These are phyloP conservation scores for Tetramorium simillimum DNA, from an alignment of 1,140 invertebrate species.

Conservation along the genomic window DNA sequence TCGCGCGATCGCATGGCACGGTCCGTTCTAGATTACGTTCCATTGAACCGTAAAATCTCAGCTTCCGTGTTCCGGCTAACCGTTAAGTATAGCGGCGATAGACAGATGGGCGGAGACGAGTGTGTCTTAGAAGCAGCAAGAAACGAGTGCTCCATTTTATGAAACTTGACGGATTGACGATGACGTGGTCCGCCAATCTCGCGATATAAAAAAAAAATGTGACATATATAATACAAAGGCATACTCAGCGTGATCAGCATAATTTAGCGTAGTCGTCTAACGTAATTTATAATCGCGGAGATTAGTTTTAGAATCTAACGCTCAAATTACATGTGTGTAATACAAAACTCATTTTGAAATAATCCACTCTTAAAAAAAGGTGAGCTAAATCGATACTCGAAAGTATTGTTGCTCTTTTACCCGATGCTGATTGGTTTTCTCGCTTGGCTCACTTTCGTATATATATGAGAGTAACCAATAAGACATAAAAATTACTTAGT, in stretches of 20 bases:
- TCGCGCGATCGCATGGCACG: constrained; percentile 26
- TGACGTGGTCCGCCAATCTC: constrained; percentile 2
- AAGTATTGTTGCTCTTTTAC: too few species aligned
- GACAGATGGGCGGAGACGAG: constrained; percentile 58
- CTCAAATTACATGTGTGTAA: background rate
- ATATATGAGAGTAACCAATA: too few species aligned
- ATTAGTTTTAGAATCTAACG: background rate
- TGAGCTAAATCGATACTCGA: too few species aligned
- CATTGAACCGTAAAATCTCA: constrained; percentile 69
- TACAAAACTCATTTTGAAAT: background rate
- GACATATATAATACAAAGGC: background rate
- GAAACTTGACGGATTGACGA: constrained; percentile 37
- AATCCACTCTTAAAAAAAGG: too few species aligned
- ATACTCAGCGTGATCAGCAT: background rate
- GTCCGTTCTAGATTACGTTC: constrained; percentile 57
- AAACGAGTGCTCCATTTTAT: constrained; percentile 14
- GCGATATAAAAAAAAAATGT: constrained; percentile 7
- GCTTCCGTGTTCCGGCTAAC: constrained; percentile 71
- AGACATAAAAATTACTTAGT: too few species aligned
- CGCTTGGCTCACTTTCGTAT: too few species aligned
- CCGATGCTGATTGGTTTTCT: too few species aligned
- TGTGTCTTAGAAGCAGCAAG: background rate
- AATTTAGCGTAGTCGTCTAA: background rate
- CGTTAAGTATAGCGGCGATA: constrained; percentile 62
- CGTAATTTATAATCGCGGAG: background rate